Conservation (phyloP, 2,888 invertebrate genomes). For the Drosophila putrida region DNA sequence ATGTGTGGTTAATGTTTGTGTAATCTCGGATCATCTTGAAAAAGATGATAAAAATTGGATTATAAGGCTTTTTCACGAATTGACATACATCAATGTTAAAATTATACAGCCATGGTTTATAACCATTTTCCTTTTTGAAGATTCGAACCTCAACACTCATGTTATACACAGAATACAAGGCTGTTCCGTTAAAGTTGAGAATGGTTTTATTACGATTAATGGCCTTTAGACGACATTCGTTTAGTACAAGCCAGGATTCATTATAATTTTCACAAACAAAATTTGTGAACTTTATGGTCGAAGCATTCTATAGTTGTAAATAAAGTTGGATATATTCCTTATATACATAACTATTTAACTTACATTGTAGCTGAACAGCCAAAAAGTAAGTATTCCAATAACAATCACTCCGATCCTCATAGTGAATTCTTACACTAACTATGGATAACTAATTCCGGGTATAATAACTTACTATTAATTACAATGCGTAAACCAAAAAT, state of each 20-base stretch:
- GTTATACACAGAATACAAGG: not conserved
- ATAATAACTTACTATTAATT: no score
- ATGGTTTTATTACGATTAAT: conserved; percentile 20
- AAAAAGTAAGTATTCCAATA: no score
- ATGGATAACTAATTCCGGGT: no score
- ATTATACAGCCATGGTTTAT: conserved; percentile 42
- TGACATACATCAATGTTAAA: conserved; percentile 35
- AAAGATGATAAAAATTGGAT: conserved; percentile 27
- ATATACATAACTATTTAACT: no score
- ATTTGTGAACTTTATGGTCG: conserved; percentile 24
- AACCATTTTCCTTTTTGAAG: conserved; percentile 41
- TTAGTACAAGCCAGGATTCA: not conserved
- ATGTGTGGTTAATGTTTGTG: conserved; percentile 51
- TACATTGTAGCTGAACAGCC: no score
- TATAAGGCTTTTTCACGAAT: conserved; percentile 27
- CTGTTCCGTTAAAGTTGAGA: conserved; percentile 2
- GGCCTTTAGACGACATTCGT: conserved; percentile 33
- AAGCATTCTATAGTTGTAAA: conserved; percentile 1
- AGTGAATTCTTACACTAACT: no score
- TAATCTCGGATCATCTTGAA: conserved; percentile 8
- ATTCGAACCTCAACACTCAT: not conserved
- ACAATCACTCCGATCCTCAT: no score
- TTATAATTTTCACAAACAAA: conserved; percentile 13
- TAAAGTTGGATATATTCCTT: no score
- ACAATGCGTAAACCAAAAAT: no score